phyloP scores from a whole-genome alignment of 1,140 invertebrate genomes.

The Euglossa dilemma region DNA sequence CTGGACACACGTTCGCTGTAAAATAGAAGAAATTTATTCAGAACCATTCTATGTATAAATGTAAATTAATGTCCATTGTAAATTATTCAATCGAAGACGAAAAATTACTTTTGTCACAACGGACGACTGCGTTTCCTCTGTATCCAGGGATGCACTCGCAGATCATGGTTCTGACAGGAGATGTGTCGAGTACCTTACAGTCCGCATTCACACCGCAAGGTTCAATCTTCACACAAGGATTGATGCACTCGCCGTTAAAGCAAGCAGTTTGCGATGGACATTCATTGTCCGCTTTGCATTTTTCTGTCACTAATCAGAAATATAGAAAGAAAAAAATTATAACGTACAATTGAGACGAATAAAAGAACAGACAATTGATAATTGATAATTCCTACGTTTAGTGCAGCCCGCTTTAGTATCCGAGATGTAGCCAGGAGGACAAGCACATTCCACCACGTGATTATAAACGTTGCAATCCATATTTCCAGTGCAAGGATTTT shows the following conservation, averaged over 20 bases:
- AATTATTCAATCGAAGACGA: neutral
- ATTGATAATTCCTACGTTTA: conserved; percentile 74
- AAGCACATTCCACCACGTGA: conserved; percentile 89
- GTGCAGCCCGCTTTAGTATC: conserved; percentile 87
- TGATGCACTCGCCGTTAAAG: conserved; percentile 90
- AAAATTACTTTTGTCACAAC: conserved; percentile 87
- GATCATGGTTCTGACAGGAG: conserved; percentile 93
- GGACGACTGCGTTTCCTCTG: conserved; percentile 90
- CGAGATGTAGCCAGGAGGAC: conserved; percentile 89
- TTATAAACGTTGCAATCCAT: conserved; percentile 90
- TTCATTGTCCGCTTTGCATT: conserved; percentile 90
- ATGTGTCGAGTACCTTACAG: conserved; percentile 91
- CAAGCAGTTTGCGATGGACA: conserved; percentile 93
- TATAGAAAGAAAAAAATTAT: neutral
- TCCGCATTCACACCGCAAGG: conserved; percentile 92
- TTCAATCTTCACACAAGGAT: conserved; percentile 90
- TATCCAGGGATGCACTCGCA: conserved; percentile 94
- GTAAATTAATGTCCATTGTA: neutral
- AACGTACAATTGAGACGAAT: no score
- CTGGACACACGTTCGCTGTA: conserved; percentile 85
- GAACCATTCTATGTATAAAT: neutral
- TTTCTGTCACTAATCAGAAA: conserved; percentile 79
- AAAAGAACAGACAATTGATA: neutral
- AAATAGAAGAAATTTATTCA: conserved; percentile 40
- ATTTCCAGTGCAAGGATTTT: conserved; percentile 86